Percentiles rank a stretch among this genome's conserved stretches.
phyloP scores from a whole-genome alignment of 2,113 vertebrate genomes.

The Anhinga anhinga region DNA sequence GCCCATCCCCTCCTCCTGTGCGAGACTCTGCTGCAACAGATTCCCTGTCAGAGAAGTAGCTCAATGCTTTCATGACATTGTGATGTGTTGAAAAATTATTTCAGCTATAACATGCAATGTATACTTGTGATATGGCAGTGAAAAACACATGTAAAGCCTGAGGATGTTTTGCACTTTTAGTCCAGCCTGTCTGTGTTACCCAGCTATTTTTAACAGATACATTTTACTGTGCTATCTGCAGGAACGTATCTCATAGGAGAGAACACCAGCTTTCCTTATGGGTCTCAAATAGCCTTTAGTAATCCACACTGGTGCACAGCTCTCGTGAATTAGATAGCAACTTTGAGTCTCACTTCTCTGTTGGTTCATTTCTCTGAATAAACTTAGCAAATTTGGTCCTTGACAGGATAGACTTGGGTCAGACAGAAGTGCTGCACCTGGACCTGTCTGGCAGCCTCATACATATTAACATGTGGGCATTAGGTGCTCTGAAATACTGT shows the following conservation, averaged over 20 bases:
- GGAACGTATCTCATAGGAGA: not conserved
- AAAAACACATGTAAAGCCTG: not conserved
- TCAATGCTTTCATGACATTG: not conserved
- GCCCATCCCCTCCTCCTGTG: not conserved
- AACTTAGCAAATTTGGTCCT: not conserved
- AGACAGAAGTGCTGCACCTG: not conserved
- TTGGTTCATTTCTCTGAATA: not conserved
- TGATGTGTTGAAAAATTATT: not conserved
- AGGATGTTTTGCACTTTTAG: not conserved
- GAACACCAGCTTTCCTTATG: not conserved
- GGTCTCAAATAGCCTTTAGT: not conserved
- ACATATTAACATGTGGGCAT: not conserved
- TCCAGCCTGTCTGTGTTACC: not conserved
- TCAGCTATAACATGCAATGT: not conserved
- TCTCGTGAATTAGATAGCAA: not conserved
- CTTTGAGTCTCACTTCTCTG: not conserved
- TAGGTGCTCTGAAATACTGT: not conserved
- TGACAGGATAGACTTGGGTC: not conserved
- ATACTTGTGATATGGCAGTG: not conserved
- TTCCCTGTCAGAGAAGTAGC: not conserved
- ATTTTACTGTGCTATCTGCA: not conserved
- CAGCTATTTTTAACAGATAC: not conserved
- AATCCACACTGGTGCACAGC: not conserved
- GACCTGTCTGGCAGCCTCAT: constrained; percentile 2
- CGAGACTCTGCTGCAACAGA: not conserved